A percentile compares a stretch with the other conserved stretches of the same genome.
Conservation (phyloP, 2,113 vertebrate species). For the Dascyllus trimaculatus region DNA sequence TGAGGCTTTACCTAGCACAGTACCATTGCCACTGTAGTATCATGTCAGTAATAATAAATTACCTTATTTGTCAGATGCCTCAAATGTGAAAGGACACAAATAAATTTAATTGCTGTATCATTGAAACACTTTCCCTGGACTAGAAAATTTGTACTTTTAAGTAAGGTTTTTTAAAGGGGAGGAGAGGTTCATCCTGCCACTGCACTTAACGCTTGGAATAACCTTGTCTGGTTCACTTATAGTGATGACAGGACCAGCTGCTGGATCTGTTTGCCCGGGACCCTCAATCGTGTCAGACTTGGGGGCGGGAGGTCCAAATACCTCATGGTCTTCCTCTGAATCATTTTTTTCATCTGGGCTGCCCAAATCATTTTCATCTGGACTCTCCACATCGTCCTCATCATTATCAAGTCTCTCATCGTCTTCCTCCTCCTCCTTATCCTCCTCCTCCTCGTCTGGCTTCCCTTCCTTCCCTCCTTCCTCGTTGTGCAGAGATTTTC, state of each 20-base stretch:
- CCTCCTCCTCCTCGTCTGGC: slow-evolving; percentile 5
- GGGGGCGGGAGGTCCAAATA: slow-evolving; percentile 61
- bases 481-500: slow-evolving; percentile 68
- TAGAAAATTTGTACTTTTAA: too few relatives aligned
- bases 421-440: slow-evolving; percentile 15
- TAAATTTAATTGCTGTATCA: too few relatives aligned
- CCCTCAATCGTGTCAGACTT: slow-evolving; percentile 12
- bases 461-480: slow-evolving; percentile 25
- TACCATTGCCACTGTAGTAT: too few relatives aligned
- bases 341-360: slow-evolving; percentile 55
- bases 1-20: too few relatives aligned
- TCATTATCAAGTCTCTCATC: slow-evolving; percentile 25
- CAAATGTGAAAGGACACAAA: too few relatives aligned
- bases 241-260: slow-evolving; percentile 65
- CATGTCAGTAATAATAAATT: too few relatives aligned
- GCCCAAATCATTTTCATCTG: slow-evolving; percentile 38
- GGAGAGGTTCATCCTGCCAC: slow-evolving; percentile 91
- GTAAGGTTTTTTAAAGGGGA: too few relatives aligned
- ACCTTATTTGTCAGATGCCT: too few relatives aligned
- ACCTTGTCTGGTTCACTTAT: slow-evolving; percentile 76
- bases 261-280: background rate
- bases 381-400: slow-evolving; percentile 46
- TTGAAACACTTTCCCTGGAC: too few relatives aligned
- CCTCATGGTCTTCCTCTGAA: slow-evolving; percentile 55
- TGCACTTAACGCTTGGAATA: slow-evolving; percentile 72